Evolutionary conservation across 2,888 invertebrate genomes (phyloP).

Genomic region (Amphipyra berbera): DNA sequence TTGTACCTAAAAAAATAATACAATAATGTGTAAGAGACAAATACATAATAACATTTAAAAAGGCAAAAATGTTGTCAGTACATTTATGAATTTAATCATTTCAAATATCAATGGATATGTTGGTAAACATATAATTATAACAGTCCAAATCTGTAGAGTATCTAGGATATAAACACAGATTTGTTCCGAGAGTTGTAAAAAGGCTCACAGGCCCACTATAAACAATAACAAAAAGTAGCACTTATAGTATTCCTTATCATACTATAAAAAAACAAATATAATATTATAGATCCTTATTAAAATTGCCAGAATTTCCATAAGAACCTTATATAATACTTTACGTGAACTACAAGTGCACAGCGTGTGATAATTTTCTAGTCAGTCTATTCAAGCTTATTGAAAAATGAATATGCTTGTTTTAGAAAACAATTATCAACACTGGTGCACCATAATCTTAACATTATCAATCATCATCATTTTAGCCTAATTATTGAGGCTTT

Average conservation of each 20-base stretch:
- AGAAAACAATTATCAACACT: slow-evolving; percentile 31
- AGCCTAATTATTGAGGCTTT: slow-evolving; percentile 20
- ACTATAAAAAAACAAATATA: slow-evolving; percentile 28
- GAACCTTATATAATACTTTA: slow-evolving; percentile 22
- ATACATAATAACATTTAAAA: slow-evolving; percentile 58
- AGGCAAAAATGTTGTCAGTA: slow-evolving; percentile 59
- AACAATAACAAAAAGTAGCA: slow-evolving; percentile 61
- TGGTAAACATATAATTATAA: slow-evolving; percentile 46
- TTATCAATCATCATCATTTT: slow-evolving; percentile 22
- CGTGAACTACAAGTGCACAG: slow-evolving; percentile 38
- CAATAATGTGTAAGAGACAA: slow-evolving; percentile 58
- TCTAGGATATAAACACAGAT: slow-evolving; percentile 47
- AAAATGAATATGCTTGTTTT: slow-evolving; percentile 38
- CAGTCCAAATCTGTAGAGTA: slow-evolving; percentile 52
- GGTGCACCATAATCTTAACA: slow-evolving; percentile 25
- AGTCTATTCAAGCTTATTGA: slow-evolving; percentile 46
- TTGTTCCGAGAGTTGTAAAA: slow-evolving; percentile 37
- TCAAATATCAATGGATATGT: slow-evolving; percentile 57
- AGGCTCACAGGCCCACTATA: slow-evolving; percentile 56
- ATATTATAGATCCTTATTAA: slow-evolving; percentile 21
- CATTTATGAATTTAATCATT: slow-evolving; percentile 59
- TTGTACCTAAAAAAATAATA: slow-evolving; percentile 77
- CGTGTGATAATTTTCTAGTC: slow-evolving; percentile 33
- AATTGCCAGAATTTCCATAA: slow-evolving; percentile 44
- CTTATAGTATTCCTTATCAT: slow-evolving; percentile 40